phyloP scores from a whole-genome alignment of 1,140 invertebrate species.

The Pantala flavescens region DNA sequence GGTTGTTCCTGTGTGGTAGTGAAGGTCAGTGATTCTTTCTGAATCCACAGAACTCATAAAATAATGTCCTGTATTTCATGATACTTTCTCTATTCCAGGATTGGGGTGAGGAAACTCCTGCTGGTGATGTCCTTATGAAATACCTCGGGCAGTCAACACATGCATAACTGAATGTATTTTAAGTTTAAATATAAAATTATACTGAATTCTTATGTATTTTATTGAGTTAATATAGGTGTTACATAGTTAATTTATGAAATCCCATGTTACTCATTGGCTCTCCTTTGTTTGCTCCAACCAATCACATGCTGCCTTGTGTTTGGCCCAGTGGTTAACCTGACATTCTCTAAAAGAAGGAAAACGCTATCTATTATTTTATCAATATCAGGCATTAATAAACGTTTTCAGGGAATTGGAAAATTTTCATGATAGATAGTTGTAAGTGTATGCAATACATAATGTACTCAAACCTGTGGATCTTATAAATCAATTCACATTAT shows the following conservation, averaged over 20 bases:
- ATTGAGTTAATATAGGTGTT: too few species aligned
- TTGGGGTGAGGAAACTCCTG: conserved; percentile 91
- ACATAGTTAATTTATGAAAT: background rate
- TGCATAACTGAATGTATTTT: conserved; percentile 5
- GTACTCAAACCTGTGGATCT: too few species aligned
- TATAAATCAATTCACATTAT: too few species aligned
- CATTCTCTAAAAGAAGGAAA: conserved; percentile 32
- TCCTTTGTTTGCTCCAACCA: too few species aligned
- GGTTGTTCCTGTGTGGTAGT: conserved; percentile 98
- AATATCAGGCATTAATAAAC: too few species aligned
- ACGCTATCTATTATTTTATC: too few species aligned
- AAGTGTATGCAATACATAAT: too few species aligned
- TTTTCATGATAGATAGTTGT: too few species aligned
- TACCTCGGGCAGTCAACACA: conserved; percentile 57
- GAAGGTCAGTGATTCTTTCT: conserved; percentile 47
- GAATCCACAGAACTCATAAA: background rate
- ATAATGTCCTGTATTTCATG: conserved; percentile 15
- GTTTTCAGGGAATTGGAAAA: too few species aligned
- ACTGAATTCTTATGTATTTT: background rate
- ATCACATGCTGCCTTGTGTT: conserved; percentile 28
- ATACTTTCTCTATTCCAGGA: conserved; percentile 53
- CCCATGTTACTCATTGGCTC: too few species aligned
- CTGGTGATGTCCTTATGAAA: conserved; percentile 83
- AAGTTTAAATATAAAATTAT: conserved; percentile 12
- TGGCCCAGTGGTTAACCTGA: conserved; percentile 37